Conservation (phyloP, 2,113 vertebrate species). For the Tinamus guttatus region DNA sequence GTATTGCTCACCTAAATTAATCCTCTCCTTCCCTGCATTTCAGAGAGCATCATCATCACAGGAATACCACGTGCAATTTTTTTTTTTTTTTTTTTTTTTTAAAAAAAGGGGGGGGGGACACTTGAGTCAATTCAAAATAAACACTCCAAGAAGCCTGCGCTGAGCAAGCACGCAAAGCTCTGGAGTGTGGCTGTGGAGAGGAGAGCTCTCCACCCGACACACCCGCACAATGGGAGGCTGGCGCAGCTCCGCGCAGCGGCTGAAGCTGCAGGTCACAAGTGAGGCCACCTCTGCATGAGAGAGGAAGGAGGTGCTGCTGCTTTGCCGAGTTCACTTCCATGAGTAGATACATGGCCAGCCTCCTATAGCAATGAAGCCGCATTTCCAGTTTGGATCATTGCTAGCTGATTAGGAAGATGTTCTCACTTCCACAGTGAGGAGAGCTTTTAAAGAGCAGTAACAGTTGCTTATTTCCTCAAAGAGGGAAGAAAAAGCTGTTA, state of each 20-base stretch:
- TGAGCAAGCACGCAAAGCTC: background rate
- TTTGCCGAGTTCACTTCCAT: background rate
- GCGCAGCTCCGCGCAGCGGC: background rate
- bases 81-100: background rate
- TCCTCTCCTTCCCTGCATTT: background rate
- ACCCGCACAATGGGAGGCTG: background rate
- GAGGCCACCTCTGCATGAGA: background rate
- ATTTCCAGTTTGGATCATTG: background rate
- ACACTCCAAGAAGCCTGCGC: background rate
- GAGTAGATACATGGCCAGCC: background rate
- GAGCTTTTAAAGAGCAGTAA: background rate
- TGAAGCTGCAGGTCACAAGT: background rate
- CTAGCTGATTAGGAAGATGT: background rate
- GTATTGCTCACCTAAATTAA: background rate
- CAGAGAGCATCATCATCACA: background rate
- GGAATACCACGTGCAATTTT: background rate
- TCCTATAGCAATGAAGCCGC: background rate
- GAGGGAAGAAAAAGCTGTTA: background rate
- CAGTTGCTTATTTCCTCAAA: background rate
- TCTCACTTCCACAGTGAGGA: background rate
- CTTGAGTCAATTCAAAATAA: background rate
- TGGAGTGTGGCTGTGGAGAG: background rate
- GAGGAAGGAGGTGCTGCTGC: background rate
- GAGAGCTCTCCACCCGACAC: background rate
- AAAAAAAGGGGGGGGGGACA: too few relatives aligned